Evolutionary conservation across 2,888 invertebrate species (phyloP), one percentile per base, ranked within the genome.

Genomic region (Mystacides longicornis): DNA sequence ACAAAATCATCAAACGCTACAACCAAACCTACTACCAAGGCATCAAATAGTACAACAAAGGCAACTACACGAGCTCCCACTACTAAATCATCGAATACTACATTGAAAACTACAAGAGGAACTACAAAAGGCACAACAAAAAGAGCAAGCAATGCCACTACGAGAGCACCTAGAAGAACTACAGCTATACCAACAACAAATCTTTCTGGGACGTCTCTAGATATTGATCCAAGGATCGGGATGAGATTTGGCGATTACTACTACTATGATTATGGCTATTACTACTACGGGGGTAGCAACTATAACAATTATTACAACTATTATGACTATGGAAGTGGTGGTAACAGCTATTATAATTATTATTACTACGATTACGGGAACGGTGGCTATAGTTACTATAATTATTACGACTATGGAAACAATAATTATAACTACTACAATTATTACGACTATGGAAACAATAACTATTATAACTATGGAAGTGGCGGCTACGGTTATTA

Each of bases 31-130:
- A 37, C 37, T 7, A 11, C 27, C 5, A 11, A 11, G 11, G 11
- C 5, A 7, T n/a, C n/a, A n/a, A n/a, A n/a, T n/a, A n/a, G n/a
- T n/a, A n/a, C n/a, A n/a, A n/a, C n/a, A n/a, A n/a, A n/a, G n/a
- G n/a, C n/a, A n/a, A n/a, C n/a, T n/a, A 7, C 23, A 4, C 11
- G 4, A 21, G 18, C 48, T 16, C 11, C 23, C 16, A 16, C 64
- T 27, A 54, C 65, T 19, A 62, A 62, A 19, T 58, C 64, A 18
- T 51, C 64, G 3, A 27, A 27, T 7, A 37, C 37, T 7, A 37
- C 37, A 37, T 14, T 37, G 4, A 37, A 37, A 14, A 16, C 37
- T 14, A 37, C 14, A 37, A 7, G 3, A 7, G 14, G n/a, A 3
- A 37, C 37, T 14, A 37, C 37, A 7, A 11, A 5, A 27, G 27